These are phyloP conservation scores for Pammene aurita DNA, from an alignment of 2,888 invertebrate species.

Conservation along the genomic window DNA sequence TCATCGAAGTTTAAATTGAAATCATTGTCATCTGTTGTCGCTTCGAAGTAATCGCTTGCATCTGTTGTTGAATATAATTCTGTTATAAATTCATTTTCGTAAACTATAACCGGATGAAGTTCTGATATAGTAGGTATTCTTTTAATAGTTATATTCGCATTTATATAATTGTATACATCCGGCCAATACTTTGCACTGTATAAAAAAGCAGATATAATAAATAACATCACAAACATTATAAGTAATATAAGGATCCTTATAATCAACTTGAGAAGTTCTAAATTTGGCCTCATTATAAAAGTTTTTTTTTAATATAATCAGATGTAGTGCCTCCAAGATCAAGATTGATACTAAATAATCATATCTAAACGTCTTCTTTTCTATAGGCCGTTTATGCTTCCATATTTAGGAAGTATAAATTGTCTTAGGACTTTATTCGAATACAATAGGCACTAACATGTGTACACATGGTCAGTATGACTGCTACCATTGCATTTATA, in stretches of 20 bases:
- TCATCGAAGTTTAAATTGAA: conserved; percentile 56
- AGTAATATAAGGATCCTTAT: conserved; percentile 62
- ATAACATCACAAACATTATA: conserved; percentile 65
- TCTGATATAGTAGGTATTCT: conserved; percentile 71
- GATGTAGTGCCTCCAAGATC: conserved; percentile 23
- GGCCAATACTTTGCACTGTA: conserved; percentile 74
- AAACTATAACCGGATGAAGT: conserved; percentile 57
- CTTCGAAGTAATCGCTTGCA: conserved; percentile 52
- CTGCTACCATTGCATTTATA: conserved; percentile 11
- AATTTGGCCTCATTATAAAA: conserved; percentile 61
- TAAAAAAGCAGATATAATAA: conserved; percentile 62
- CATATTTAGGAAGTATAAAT: conserved; percentile 22
- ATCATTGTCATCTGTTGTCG: conserved; percentile 49
- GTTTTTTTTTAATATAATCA: neutral
- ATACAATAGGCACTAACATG: conserved; percentile 33
- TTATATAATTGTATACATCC: conserved; percentile 71
- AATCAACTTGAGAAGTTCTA: conserved; percentile 59
- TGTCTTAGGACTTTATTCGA: conserved; percentile 23
- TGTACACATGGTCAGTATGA: conserved; percentile 13
- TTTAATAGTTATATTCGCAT: conserved; percentile 73
- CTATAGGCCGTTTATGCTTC: conserved; percentile 21
- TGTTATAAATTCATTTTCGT: conserved; percentile 56
- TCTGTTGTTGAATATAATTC: conserved; percentile 59
- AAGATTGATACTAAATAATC: conserved; percentile 28
- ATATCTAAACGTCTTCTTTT: conserved; percentile 15